phyloP scores from a whole-genome alignment of 2,797 vertebrate species.

The Pelodytes ibericus region DNA sequence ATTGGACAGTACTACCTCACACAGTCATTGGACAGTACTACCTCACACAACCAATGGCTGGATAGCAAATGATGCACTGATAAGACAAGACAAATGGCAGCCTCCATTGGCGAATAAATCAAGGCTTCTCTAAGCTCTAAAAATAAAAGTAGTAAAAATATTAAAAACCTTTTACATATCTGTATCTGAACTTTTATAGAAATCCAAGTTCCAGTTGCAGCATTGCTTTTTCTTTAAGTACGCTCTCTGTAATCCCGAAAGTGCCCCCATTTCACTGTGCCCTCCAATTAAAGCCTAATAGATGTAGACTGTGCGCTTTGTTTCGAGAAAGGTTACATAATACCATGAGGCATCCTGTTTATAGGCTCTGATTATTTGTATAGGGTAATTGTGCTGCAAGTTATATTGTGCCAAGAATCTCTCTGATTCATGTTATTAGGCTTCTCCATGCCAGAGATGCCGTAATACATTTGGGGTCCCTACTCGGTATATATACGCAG shows the following conservation, averaged over 20 bases:
- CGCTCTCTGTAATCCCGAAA: background rate
- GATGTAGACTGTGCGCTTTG: background rate
- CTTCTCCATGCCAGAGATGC: background rate
- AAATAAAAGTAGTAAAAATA: too few species aligned
- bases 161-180: too few species aligned
- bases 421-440: constrained; percentile 25
- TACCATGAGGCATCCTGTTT: background rate
- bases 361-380: constrained; percentile 1
- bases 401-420: constrained; percentile 13
- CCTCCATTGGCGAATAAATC: too few species aligned
- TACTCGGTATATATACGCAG: background rate
- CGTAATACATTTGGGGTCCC: background rate
- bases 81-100: too few species aligned
- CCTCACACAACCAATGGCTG: too few species aligned
- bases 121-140: too few species aligned
- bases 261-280: background rate
- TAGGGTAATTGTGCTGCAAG: constrained; percentile 13
- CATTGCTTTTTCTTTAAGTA: background rate
- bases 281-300: constrained; percentile 18
- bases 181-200: too few species aligned
- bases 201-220: too few species aligned
- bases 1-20: too few species aligned
- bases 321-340: constrained; percentile 10
- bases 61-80: too few species aligned
- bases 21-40: too few species aligned